Percentiles rank a stretch among this genome's conserved stretches.
These are phyloP conservation scores for Caenorhabditis becei DNA, from an alignment of 2,888 invertebrate genomes.

Conservation along the genomic window DNA sequence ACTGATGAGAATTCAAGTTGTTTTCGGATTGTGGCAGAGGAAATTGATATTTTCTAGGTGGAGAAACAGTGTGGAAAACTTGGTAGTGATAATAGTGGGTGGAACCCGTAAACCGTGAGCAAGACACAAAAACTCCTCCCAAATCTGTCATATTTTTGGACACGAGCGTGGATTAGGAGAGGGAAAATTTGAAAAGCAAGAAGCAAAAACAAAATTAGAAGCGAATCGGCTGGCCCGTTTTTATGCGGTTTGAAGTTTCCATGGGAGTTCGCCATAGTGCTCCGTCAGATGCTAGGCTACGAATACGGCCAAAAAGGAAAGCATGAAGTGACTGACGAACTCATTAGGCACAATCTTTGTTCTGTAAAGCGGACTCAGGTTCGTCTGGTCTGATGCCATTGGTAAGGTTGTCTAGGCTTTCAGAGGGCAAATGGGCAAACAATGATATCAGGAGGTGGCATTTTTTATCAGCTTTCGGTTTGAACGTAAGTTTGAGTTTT, in stretches of 20 bases:
- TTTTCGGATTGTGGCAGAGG: not conserved
- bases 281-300: conserved; percentile 5
- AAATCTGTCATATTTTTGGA: not conserved
- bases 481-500: not conserved
- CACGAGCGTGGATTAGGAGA: not conserved
- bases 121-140: not conserved
- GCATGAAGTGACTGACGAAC: not conserved
- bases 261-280: conserved; percentile 1
- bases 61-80: too few species aligned
- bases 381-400: not conserved
- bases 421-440: not conserved
- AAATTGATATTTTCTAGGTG: not conserved
- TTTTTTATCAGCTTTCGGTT: not conserved
- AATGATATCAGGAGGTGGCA: conserved; percentile 10
- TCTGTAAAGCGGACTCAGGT: not conserved
- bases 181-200: not conserved
- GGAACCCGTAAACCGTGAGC: not conserved
- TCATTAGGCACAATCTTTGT: not conserved
- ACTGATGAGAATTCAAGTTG: not conserved
- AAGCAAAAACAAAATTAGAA: not conserved
- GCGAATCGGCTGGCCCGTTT: not conserved
- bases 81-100: not conserved
- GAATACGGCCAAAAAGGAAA: not conserved
- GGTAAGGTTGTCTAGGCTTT: too few species aligned
- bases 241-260: conserved; percentile 7